Evolutionary conservation across 2,797 vertebrate genomes (phyloP), one percentile per base, ranked within the genome.

Genomic region (Miichthys miiuy): DNA sequence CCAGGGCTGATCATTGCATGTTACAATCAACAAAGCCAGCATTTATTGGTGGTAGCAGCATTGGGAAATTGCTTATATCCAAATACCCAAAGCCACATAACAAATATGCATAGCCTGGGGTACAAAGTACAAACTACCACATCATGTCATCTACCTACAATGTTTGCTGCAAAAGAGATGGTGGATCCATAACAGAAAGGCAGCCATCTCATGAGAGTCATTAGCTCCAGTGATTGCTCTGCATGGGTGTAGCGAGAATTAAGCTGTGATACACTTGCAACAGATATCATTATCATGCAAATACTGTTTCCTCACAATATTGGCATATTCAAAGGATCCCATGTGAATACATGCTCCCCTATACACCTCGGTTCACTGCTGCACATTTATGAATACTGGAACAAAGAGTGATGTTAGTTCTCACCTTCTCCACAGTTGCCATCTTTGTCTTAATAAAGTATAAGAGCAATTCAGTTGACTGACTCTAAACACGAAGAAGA

Each of bases 321-420:
- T 86, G 89, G 74, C 79, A 83, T 80, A 86, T 76, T 83, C 68
- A 75, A 80, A 80, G 44, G 52, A 13, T 70, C 70, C 55, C 68
- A 21, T n/a, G 61, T 14, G 25, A 42, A 54, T 57, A 74, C 30
- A n/a, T 0, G 54, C 16, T 41, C 42, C 47, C 10, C 56, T 50
- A 42, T 44, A 69, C 72, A 70, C n/a, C 42, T 69, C 23, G 1
- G 14, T 56, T 65, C 74, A 77, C 67, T 17, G 0, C 27, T 58
- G 42, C 34, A 44, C 3, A 9, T 81, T 68, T 62, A 25, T 48
- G n/a, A 66, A 83, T 18, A 17, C 3, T 25, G 21, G 18, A 62
- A 27, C 50, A 57, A 21, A 47, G 16, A 46, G 20, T 34, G 44
- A 57, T 4, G 10, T 58, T 10, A 20, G 20, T 25, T 30, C 69